Conservation (phyloP, 1,140 invertebrate genomes). For the Drosophila saltans region DNA sequence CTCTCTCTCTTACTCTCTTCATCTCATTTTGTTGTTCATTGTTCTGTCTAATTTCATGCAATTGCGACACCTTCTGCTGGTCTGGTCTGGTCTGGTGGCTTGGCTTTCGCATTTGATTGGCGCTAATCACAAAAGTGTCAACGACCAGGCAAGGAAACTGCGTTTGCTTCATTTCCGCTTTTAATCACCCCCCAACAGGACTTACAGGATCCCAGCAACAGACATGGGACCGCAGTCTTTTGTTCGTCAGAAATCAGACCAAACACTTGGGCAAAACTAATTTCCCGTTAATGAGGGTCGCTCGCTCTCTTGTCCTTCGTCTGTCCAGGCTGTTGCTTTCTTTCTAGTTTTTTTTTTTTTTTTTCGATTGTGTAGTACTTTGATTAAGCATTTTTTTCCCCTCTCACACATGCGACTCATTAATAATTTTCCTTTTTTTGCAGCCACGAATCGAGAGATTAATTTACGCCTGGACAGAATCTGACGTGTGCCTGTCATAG, state of each 20-base stretch:
- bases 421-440: constrained; percentile 64
- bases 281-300: constrained; percentile 82
- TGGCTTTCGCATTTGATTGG: constrained; percentile 54
- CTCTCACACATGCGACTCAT: constrained; percentile 68
- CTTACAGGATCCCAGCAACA: neutral
- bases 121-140: constrained; percentile 75
- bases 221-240: constrained; percentile 23
- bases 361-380: neutral
- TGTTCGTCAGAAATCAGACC: constrained; percentile 68
- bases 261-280: constrained; percentile 64
- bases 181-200: constrained; percentile 63
- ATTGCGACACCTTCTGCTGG: constrained; percentile 63
- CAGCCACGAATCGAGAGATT: constrained; percentile 66
- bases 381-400: constrained; percentile 65
- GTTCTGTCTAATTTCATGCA: constrained; percentile 60
- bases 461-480: constrained; percentile 64
- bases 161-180: constrained; percentile 74
- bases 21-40: neutral
- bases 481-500: constrained; percentile 77
- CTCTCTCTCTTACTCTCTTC: constrained; percentile 5
- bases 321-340: constrained; percentile 25
- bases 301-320: constrained; percentile 48
- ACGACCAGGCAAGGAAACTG: constrained; percentile 38
- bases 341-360: constrained; percentile 22
- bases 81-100: constrained; percentile 9